Conservation (phyloP, 1,140 invertebrate genomes). For the Atopsyche davidsoni region DNA sequence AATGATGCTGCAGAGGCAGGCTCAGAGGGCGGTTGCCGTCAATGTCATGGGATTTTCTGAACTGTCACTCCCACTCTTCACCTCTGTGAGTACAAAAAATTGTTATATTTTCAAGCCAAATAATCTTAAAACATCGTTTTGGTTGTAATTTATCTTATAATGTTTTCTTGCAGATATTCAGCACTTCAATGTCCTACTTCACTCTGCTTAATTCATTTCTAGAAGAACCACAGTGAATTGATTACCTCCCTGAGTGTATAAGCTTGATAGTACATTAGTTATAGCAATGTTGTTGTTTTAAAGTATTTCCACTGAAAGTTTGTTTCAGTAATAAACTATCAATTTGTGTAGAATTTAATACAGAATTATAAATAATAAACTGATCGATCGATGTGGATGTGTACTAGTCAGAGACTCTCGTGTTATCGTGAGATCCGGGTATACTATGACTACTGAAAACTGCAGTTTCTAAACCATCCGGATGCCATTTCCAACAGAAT, state of each 20-base stretch:
- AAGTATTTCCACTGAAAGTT: too few relatives aligned
- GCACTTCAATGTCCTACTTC: slow-evolving; percentile 15
- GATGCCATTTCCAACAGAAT: too few relatives aligned
- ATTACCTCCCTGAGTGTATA: background rate
- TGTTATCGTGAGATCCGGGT: too few relatives aligned
- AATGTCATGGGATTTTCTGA: slow-evolving; percentile 12
- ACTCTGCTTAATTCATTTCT: slow-evolving; percentile 17
- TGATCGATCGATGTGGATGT: too few relatives aligned
- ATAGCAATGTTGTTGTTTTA: too few relatives aligned
- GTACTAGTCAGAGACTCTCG: too few relatives aligned
- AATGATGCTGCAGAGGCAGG: slow-evolving; percentile 16
- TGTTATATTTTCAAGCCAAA: background rate
- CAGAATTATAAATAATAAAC: too few relatives aligned
- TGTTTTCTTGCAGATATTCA: slow-evolving; percentile 15
- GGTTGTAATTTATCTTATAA: background rate
- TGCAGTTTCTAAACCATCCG: too few relatives aligned
- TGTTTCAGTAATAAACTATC: too few relatives aligned
- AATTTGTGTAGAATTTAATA: too few relatives aligned
- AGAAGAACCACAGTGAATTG: slow-evolving; percentile 6
- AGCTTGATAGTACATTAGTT: too few relatives aligned
- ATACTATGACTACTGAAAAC: too few relatives aligned
- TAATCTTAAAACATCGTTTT: background rate
- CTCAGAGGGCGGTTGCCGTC: slow-evolving; percentile 5
- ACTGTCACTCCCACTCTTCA: slow-evolving; percentile 12
- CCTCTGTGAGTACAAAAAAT: slow-evolving; percentile 8